Evolutionary conservation across 2,888 invertebrate species (phyloP), one percentile per base, ranked within the genome.

Genomic region (Ypsolopha sequella): DNA sequence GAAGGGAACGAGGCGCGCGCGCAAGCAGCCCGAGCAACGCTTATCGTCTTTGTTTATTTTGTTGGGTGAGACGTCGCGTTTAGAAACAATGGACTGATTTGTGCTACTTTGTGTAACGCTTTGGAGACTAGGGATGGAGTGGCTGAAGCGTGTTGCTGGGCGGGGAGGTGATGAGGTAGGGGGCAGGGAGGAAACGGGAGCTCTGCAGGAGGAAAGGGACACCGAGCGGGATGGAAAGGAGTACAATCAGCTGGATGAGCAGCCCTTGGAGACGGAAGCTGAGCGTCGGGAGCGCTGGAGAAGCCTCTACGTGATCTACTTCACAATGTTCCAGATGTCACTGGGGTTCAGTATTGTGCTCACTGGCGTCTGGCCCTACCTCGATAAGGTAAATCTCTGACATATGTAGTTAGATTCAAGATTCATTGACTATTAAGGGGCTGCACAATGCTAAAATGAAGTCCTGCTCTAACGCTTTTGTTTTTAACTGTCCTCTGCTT

Each of bases 311-410:
- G 88, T 93, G 44, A 93, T 95, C 66, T 95, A 95, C 79, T 95
- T 95, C 76, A 95, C 95, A 52, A 95, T 95, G 92, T 95, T 96
- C 80, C 89, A 95, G 58, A 95, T 95, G 91, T 94, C 95, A 0
- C 84, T 96, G 49, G 95, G 95, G 34, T 95, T 95, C 78, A 95
- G 95, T 72, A 94, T 95, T 60, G 92, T 94, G 59, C 87, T 96
- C 45, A 95, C 95, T 0, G 95, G 95, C 52, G 93, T 95, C 47
- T 96, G 94, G 94, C 95, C 95, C 1, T 96, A 94, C 73, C 89
- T 96, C 53, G 91, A 92, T 68, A 94, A 94, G 90, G 95, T 95
- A 82, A 73, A 1, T n/a, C 33, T n/a, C n/a, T 11, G 41, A 45
- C 33, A 6, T 38, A 38, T n/a, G 9, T 38, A 38, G 2, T 39